A percentile compares a stretch with the other conserved stretches of the same genome.
Conservation (phyloP, 2,797 vertebrate genomes). For the Otolemur crassicaudatus region DNA sequence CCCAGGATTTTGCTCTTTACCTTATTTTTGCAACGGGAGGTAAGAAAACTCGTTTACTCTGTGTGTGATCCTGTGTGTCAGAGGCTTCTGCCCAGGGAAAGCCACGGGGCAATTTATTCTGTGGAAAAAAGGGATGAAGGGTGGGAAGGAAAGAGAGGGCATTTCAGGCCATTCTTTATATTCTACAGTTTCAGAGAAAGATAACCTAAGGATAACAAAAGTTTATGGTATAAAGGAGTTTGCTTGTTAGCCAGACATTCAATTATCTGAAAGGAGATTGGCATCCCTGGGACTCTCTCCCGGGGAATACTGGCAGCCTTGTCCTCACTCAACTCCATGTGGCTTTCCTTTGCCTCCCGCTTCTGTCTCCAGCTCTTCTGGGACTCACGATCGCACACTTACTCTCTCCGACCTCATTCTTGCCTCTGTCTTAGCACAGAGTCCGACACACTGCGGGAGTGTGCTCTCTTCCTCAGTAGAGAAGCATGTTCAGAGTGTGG, state of each 20-base stretch:
- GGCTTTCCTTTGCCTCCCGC: background rate
- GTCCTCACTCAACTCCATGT: background rate
- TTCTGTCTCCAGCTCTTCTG: background rate
- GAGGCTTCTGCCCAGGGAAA: background rate
- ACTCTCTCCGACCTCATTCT: background rate
- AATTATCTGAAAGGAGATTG: background rate
- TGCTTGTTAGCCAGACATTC: background rate
- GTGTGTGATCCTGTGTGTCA: background rate
- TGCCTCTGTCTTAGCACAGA: background rate
- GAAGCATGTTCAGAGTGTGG: background rate
- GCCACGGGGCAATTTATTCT: background rate
- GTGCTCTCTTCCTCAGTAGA: background rate
- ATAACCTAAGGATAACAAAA: background rate
- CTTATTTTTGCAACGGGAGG: conserved; percentile 91
- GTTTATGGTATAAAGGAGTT: background rate
- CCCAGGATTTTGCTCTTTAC: conserved; percentile 91
- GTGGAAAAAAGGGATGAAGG: background rate
- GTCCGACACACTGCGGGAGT: background rate
- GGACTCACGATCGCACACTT: rapidly evolving
- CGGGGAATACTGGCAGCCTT: background rate
- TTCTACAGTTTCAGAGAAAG: background rate
- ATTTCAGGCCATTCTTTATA: background rate
- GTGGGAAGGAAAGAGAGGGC: rapidly evolving
- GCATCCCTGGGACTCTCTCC: background rate
- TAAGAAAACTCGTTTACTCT: conserved; percentile 76